These are phyloP conservation scores for Mareca strepera DNA, from an alignment of 2,797 vertebrate species.

Conservation along the genomic window DNA sequence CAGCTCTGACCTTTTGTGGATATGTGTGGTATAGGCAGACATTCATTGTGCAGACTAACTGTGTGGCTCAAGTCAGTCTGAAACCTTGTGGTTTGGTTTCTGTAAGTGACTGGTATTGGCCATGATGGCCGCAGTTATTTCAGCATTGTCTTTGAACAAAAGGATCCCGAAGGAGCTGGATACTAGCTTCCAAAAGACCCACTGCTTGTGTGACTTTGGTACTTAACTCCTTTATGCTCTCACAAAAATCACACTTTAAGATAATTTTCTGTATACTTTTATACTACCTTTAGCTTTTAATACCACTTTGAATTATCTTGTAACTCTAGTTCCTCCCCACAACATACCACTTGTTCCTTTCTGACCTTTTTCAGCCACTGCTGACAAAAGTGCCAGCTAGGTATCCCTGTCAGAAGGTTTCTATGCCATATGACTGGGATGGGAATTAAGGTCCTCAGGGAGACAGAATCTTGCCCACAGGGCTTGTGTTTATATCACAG, in stretches of 20 bases:
- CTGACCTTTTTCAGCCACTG: not conserved
- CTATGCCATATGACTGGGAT: not conserved
- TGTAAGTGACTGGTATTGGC: not conserved
- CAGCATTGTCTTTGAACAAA: slow-evolving; percentile 16
- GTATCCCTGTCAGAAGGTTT: not conserved
- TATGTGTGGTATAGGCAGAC: not conserved
- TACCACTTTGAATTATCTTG: not conserved
- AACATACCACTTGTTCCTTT: not conserved
- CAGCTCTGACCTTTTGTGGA: not conserved
- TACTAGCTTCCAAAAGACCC: not conserved
- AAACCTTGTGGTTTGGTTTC: not conserved
- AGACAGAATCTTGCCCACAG: not conserved
- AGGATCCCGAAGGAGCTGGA: not conserved
- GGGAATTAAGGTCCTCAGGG: not conserved
- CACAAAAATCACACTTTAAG: not conserved
- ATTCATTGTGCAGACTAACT: not conserved
- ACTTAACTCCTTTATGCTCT: not conserved
- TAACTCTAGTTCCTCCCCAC: not conserved
- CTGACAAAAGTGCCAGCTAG: not conserved
- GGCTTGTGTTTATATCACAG: not conserved
- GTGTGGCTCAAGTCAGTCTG: not conserved
- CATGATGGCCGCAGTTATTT: not conserved
- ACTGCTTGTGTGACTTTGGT: not conserved
- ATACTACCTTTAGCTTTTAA: not conserved
- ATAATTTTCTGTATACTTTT: not conserved